Conservation (phyloP, 2,797 vertebrate species). For the Sarcoramphus papa region DNA sequence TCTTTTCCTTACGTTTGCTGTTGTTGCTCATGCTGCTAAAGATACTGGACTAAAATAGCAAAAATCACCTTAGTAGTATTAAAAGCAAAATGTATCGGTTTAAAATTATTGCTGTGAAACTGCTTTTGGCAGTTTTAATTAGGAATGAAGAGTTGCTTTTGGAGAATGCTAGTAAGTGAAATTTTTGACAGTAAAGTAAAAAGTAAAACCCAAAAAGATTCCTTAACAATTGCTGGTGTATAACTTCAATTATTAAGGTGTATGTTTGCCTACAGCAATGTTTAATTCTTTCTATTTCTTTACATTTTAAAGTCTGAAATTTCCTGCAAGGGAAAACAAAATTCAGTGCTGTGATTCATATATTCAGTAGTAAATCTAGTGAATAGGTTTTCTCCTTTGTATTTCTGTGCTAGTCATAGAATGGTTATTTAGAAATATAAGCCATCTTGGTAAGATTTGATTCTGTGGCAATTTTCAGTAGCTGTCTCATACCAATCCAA, state of each 20-base stretch:
- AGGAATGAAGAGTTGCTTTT: not conserved
- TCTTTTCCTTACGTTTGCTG: not conserved
- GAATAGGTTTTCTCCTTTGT: not conserved
- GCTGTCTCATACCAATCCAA: not conserved
- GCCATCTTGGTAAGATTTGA: not conserved
- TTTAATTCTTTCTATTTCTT: not conserved
- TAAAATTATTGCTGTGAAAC: not conserved
- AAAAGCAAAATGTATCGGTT: not conserved
- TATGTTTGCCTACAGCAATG: not conserved
- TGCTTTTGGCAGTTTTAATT: not conserved
- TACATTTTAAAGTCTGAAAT: not conserved
- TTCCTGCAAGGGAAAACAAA: not conserved
- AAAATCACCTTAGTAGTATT: not conserved
- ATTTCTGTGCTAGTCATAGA: not conserved
- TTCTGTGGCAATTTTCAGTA: not conserved
- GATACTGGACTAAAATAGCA: not conserved
- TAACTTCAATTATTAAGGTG: not conserved
- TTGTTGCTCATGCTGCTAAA: not conserved
- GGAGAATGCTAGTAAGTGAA: not conserved
- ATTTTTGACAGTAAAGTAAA: not conserved
- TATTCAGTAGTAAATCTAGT: not conserved
- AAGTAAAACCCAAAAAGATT: not conserved
- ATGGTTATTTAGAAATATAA: not conserved
- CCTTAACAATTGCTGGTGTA: not conserved
- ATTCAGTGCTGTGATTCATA: not conserved